Base-by-base conservation (phyloP, 2,797 vertebrate species). In the Rhodeus uyekii region DNA sequence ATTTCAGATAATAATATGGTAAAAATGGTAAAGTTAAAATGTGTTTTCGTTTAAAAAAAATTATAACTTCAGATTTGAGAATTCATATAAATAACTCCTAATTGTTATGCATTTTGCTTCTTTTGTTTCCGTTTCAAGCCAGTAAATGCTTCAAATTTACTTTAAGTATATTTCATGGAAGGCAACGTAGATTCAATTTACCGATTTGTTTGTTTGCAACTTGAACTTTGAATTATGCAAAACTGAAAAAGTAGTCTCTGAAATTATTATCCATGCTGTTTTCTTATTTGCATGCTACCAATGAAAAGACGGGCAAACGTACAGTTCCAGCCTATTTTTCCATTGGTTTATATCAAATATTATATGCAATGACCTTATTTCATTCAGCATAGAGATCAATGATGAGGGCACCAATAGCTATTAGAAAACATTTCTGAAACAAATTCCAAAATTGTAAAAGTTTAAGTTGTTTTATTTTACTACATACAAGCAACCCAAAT, bases 401-500 rank as follows among this genome's bases (percentile, higher is more conserved):
- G 9, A 61, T 72, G 46, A 44, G n/a, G 3, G 29, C 53, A 48
- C 8, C 16, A 12, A 38, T 60, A n/a, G 18, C 36, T 27, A 39
- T 53, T 6, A 13, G 7, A 50, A 77, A 55, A 78, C 63, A 67
- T 22, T 8, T 50, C 13, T 19, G 42, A 74, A 38, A 68, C 38
- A 60, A 24, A 29, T 16, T 18, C 13, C 53, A 76, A 29, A 60
- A 60, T 29, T 22, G 39, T 65, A 60, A 76, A 44, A 55, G 44
- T 19, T 69, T 60, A 8, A 60, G 27, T 29, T 81, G 80, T 85
- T 92, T 92, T 90, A 92, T 92, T 93, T 81, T 68, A 73, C 84
- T 83, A 84, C 85, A 86, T 83, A 87, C 82, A 84, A 83, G 36
- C 82, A 67, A 85, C 83, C 76, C 69, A 77, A 82, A 76, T 75